A percentile compares a stretch with the other conserved stretches of the same genome.
These are phyloP conservation scores for Muscicapa comitata DNA, from an alignment of 2,797 vertebrate genomes.

Conservation along the genomic window DNA sequence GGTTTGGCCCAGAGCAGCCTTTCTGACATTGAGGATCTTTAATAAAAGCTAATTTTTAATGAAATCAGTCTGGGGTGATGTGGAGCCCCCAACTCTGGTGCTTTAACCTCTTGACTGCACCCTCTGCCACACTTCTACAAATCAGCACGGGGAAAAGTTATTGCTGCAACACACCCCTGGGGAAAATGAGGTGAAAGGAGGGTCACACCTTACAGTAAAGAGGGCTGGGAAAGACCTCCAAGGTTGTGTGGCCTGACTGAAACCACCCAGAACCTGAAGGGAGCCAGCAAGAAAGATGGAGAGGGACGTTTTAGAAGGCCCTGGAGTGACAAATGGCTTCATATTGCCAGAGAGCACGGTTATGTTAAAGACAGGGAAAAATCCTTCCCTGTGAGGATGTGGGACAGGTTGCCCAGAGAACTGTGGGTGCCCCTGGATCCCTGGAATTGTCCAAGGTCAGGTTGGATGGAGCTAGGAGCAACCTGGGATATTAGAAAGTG, in stretches of 20 bases:
- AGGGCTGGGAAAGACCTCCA: neutral
- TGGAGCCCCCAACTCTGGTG: neutral
- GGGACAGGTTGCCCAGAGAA: neutral
- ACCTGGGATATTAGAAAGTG: fast-evolving
- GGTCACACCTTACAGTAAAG: fast-evolving
- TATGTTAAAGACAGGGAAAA: too few species aligned
- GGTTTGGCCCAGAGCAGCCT: constrained; percentile 32
- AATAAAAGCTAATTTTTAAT: neutral
- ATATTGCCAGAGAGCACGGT: neutral
- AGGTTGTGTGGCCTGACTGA: fast-evolving
- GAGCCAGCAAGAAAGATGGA: too few species aligned
- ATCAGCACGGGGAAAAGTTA: neutral
- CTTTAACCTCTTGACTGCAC: neutral
- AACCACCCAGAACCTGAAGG: neutral
- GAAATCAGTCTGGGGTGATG: neutral
- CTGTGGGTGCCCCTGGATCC: neutral
- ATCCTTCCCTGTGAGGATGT: fast-evolving
- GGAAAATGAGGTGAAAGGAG: neutral
- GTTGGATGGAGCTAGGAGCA: fast-evolving
- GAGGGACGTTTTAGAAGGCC: neutral
- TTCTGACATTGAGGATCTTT: neutral
- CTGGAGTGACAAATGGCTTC: neutral
- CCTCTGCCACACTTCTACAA: neutral
- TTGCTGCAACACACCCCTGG: fast-evolving
- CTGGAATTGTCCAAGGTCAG: neutral